These are phyloP conservation scores for Mormyrus hasselquistii DNA, from an alignment of 2,797 vertebrate genomes.

Conservation along the genomic window DNA sequence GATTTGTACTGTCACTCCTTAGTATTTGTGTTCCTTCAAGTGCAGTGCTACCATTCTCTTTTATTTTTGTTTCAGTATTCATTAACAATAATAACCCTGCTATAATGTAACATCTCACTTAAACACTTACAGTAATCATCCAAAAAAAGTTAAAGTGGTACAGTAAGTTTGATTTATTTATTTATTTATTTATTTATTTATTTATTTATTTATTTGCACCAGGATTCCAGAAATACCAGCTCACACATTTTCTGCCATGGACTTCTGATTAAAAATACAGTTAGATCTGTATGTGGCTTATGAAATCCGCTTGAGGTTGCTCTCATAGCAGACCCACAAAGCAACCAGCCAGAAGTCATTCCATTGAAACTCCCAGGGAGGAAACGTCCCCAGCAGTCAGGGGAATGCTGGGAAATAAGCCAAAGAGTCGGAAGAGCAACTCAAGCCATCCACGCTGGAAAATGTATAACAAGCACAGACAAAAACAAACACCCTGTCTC, in stretches of 20 bases:
- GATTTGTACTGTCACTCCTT: background rate
- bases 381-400: background rate
- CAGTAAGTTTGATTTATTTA: background rate
- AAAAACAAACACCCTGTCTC: background rate
- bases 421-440: background rate
- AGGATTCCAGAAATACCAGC: background rate
- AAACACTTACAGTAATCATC: background rate
- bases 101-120: background rate
- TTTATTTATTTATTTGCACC: background rate
- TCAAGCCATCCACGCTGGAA: background rate
- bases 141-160: background rate
- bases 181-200: background rate
- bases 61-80: background rate
- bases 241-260: background rate
- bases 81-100: background rate
- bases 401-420: background rate
- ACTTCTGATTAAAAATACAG: background rate
- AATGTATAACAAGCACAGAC: background rate
- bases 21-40: background rate
- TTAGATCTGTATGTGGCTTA: background rate
- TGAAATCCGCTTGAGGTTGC: background rate
- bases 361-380: background rate
- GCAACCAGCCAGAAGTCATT: background rate
- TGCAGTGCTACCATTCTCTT: background rate
- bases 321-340: background rate